A percentile compares a stretch with the other conserved stretches of the same genome.
Conservation (phyloP, 2,113 vertebrate species). For the Parotia lawesii region DNA sequence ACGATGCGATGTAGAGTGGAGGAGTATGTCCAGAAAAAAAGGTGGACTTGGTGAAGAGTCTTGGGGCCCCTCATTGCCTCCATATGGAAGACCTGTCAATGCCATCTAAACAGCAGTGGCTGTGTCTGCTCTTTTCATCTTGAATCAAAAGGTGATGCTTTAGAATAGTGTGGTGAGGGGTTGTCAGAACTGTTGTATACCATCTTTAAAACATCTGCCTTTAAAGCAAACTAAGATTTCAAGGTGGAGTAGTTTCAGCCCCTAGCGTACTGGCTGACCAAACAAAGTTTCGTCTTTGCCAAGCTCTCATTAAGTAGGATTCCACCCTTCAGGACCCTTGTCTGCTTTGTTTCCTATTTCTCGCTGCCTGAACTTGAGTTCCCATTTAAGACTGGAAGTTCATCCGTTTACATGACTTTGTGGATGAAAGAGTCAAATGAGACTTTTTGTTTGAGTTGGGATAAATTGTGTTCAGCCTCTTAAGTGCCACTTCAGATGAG, state of each 20-base stretch:
- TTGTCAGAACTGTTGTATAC: background rate
- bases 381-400: background rate
- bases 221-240: background rate
- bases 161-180: background rate
- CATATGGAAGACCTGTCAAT: fast-evolving
- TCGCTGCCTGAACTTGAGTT: background rate
- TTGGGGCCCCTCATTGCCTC: background rate
- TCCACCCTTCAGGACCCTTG: background rate
- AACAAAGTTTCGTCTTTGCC: background rate
- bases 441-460: background rate
- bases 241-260: background rate
- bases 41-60: background rate
- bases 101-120: background rate
- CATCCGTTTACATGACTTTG: background rate
- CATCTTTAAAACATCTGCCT: background rate
- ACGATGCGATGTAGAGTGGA: background rate
- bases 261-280: background rate
- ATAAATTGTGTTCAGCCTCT: background rate
- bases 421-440: background rate
- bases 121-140: background rate
- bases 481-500: background rate
- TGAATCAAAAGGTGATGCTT: background rate
- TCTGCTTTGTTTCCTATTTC: background rate
- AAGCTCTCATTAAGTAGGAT: background rate
- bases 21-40: background rate